Evolutionary conservation across 37 sponge, comb jelly and placozoan genomes (phyloP), one percentile per base, ranked within the genome.

Genomic region (Ephydatia muelleri): DNA sequence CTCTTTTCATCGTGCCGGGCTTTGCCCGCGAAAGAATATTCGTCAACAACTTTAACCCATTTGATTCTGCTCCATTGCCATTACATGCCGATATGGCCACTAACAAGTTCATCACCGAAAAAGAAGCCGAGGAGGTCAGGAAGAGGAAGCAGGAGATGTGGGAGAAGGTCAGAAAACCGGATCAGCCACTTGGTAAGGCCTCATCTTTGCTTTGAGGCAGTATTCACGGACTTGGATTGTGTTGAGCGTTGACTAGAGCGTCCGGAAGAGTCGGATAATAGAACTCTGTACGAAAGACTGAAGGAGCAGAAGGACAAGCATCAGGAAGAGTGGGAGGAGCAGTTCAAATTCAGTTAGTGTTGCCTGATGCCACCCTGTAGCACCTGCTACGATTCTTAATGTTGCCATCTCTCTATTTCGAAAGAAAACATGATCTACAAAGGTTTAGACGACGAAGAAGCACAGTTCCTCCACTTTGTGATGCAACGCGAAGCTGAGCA

Each of bases 391-490:
- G 6, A 14, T 40, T 31, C 72, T 13, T 5, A 9, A 32, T 14
- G 23, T 34, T n/a, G 68, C 37, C 13, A 35, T 30, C 2, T 27
- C 22, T 37, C 34, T 4, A 2, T 80, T 28, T 0, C 38, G 2
- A 21, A 47, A 95, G 96, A 95, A 86, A 95, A 95, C 69, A 93
- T 93, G 93, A 95, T 95, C n/a, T 92, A 92, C 85, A 88, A 94
- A 27, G 96, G 96, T 19, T 83, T 95, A 70, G 89, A 95, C 79
- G 94, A 95, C 27, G 96, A 95, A 12, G 96, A 95, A 43, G 85
- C 96, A 21, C 66, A 26, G 25, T 95, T 95, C 64, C 91, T 95
- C 29, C 76, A 76, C 28, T 67, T 78, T 29, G 80, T 92, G 25
- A 72, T 72, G 11, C 37, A 93, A 34, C 74, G 68, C 49, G 84